Conservation (phyloP, 2,888 invertebrate species). For the Blera fallax region DNA sequence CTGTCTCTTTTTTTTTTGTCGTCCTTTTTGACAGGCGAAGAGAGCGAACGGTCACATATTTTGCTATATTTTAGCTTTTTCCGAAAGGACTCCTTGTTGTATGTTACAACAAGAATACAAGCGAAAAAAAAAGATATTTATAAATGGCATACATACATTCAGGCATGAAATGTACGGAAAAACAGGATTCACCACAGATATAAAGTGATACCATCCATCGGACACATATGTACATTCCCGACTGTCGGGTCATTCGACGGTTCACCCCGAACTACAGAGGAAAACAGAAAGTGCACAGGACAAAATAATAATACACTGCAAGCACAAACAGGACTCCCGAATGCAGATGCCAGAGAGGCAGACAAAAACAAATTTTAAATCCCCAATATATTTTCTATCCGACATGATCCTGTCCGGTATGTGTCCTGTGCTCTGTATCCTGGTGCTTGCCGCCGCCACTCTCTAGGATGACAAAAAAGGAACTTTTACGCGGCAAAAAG, state of each 20-base stretch:
- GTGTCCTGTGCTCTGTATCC: slow-evolving; percentile 55
- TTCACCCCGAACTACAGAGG: slow-evolving; percentile 13
- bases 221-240: slow-evolving; percentile 36
- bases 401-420: slow-evolving; percentile 71
- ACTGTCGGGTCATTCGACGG: slow-evolving; percentile 40
- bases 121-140: slow-evolving; percentile 1
- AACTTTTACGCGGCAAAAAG: slow-evolving; percentile 30
- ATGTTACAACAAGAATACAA: slow-evolving; percentile 18
- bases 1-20: not conserved
- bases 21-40: slow-evolving; percentile 36
- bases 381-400: slow-evolving; percentile 72
- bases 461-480: not conserved
- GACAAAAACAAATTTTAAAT: slow-evolving; percentile 47
- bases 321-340: slow-evolving; percentile 13
- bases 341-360: slow-evolving; percentile 37
- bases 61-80: slow-evolving; percentile 50
- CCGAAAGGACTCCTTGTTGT: slow-evolving; percentile 24
- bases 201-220: slow-evolving; percentile 62
- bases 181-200: slow-evolving; percentile 43
- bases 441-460: slow-evolving; percentile 34
- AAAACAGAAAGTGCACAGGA: slow-evolving; percentile 8
- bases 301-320: slow-evolving; percentile 66
- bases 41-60: slow-evolving; percentile 50
- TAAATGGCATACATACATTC: not conserved
- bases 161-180: not conserved